These are phyloP conservation scores for Phoxinus phoxinus DNA, from an alignment of 2,113 vertebrate species.

Conservation along the genomic window DNA sequence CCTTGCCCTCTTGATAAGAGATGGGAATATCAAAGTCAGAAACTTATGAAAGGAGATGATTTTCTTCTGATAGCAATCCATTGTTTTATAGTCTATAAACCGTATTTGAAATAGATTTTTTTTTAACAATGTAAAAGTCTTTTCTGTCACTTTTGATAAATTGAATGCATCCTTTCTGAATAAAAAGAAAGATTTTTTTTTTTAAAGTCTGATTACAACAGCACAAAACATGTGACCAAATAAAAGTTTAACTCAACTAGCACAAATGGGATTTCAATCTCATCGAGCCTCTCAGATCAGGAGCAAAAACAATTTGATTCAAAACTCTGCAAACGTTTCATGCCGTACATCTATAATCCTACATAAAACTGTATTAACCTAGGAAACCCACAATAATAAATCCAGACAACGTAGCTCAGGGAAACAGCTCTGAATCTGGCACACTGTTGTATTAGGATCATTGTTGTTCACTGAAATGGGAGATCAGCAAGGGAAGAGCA, in stretches of 20 bases:
- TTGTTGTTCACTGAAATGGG: background rate
- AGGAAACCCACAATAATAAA: slow-evolving; percentile 4
- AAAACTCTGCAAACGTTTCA: background rate
- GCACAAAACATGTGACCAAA: background rate
- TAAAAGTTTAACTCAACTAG: background rate
- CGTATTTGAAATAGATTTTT: background rate
- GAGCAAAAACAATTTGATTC: background rate
- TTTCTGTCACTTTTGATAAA: background rate
- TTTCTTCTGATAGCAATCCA: slow-evolving; percentile 8
- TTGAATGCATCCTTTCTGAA: background rate
- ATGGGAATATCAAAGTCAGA: slow-evolving; percentile 6
- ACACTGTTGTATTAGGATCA: background rate
- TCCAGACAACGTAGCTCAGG: background rate
- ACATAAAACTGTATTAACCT: slow-evolving; percentile 21
- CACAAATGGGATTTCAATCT: background rate
- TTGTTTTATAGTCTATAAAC: background rate
- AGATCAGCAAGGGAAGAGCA: background rate
- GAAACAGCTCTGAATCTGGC: background rate
- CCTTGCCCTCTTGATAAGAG: slow-evolving; percentile 17
- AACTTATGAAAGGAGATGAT: background rate
- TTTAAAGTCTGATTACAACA: background rate
- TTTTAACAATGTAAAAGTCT: no score
- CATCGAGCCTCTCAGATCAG: background rate
- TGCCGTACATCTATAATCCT: slow-evolving; percentile 3
- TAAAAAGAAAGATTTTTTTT: background rate